Conservation (phyloP, 2,888 invertebrate species). For the Drosophila meridiana region DNA sequence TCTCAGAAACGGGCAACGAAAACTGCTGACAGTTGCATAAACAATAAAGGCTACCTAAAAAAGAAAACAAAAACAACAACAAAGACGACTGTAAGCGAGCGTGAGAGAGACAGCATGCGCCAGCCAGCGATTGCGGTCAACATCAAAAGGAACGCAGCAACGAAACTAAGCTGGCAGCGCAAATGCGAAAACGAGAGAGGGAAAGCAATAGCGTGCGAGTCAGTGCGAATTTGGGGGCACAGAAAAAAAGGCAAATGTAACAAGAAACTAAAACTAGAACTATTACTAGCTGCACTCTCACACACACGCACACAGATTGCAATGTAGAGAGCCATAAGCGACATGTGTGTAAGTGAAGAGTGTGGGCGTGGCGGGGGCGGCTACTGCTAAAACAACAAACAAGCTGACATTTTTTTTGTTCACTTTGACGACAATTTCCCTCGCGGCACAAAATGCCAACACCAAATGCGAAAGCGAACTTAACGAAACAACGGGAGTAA, state of each 20-base stretch:
- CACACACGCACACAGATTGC: slow-evolving; percentile 15
- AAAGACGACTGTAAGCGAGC: slow-evolving; percentile 2
- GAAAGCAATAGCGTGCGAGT: neutral
- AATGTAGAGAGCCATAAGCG: slow-evolving; percentile 44
- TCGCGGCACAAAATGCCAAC: slow-evolving; percentile 68
- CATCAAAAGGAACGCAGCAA: slow-evolving; percentile 62
- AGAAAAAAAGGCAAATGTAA: slow-evolving; percentile 23
- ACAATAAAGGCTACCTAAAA: slow-evolving; percentile 62
- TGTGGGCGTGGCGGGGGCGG: slow-evolving; percentile 4
- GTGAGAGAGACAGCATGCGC: slow-evolving; percentile 28
- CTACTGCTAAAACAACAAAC: slow-evolving; percentile 71
- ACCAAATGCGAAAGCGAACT: slow-evolving; percentile 57
- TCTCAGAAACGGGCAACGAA: slow-evolving; percentile 54
- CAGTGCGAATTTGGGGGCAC: neutral
- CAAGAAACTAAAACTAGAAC: slow-evolving; percentile 64
- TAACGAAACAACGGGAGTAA: slow-evolving; percentile 59
- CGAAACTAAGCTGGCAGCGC: slow-evolving; percentile 18
- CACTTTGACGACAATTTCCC: slow-evolving; percentile 79
- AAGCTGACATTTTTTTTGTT: slow-evolving; percentile 66
- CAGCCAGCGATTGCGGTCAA: slow-evolving; percentile 69
- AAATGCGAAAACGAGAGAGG: neutral
- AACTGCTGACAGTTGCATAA: slow-evolving; percentile 79
- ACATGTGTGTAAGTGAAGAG: slow-evolving; percentile 34
- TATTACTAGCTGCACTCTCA: slow-evolving; percentile 50
- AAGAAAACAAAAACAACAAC: neutral